These are phyloP conservation scores for Semaprochilodus insignis DNA, from an alignment of 2,797 vertebrate genomes.

Conservation along the genomic window DNA sequence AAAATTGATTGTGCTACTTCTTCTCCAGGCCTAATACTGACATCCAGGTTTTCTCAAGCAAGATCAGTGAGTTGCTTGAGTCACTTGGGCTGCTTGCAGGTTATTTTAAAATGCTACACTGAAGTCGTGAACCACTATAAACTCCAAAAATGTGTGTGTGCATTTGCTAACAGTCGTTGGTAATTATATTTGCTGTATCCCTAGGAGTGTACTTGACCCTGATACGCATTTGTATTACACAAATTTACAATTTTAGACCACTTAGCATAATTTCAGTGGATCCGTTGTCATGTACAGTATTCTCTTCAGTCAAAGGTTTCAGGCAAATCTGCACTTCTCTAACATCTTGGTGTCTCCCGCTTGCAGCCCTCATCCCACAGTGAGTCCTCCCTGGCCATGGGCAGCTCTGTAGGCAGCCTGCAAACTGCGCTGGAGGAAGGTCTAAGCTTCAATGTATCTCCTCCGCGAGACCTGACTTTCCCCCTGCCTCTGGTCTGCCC, in stretches of 20 bases:
- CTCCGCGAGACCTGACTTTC: constrained; percentile 73
- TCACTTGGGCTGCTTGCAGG: not conserved
- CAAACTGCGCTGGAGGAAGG: constrained; percentile 93
- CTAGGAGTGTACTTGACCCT: not conserved
- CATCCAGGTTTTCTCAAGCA: not conserved
- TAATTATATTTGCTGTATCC: not conserved
- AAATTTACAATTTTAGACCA: not conserved
- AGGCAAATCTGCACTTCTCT: not conserved
- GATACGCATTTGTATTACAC: not conserved
- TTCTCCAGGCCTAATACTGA: not conserved
- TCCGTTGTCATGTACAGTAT: not conserved
- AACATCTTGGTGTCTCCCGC: not conserved
- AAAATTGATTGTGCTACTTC: not conserved
- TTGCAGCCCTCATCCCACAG: constrained; percentile 81
- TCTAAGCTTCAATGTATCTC: constrained; percentile 85
- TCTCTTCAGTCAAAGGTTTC: not conserved
- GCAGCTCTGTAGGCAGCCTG: constrained; percentile 89
- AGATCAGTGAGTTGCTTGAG: not conserved
- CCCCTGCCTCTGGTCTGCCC: constrained; percentile 71
- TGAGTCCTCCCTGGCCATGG: constrained; percentile 87
- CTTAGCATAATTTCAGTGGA: not conserved
- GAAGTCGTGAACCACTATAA: not conserved
- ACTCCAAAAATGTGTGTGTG: not conserved
- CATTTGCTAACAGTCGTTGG: not conserved
- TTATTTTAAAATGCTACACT: not conserved